These are phyloP conservation scores for Peromyscus leucopus DNA, from an alignment of 2,113 vertebrate genomes.

Conservation along the genomic window DNA sequence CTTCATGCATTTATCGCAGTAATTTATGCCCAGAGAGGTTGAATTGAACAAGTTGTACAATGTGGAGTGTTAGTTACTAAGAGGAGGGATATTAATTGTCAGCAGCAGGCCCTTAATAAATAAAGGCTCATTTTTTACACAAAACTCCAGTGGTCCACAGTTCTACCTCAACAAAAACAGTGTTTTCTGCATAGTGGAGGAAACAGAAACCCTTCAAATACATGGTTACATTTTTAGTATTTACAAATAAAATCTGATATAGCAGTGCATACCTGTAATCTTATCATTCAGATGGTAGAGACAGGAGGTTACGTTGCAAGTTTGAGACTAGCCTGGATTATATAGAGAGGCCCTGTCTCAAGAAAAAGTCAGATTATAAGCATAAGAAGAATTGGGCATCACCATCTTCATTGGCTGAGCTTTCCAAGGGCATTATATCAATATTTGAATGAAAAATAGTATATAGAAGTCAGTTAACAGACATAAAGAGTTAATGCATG, in stretches of 20 bases:
- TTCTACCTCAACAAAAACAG: not conserved
- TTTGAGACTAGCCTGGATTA: not conserved
- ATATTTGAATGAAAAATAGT: not conserved
- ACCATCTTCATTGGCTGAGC: not conserved
- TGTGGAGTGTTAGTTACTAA: not conserved
- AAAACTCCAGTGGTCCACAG: not conserved
- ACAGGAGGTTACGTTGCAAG: too few relatives aligned
- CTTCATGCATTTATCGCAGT: not conserved
- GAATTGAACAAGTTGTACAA: conserved; percentile 5
- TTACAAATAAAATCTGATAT: not conserved
- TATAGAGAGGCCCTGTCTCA: not conserved
- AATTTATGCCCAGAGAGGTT: conserved; percentile 30
- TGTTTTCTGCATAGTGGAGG: not conserved
- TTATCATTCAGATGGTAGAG: too few relatives aligned
- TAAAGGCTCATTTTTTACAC: conserved; percentile 8
- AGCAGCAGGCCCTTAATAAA: not conserved
- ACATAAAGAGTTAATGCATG: not conserved
- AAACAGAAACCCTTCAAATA: conserved; percentile 16
- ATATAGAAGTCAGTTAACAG: not conserved
- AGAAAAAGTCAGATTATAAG: not conserved
- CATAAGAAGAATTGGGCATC: not conserved
- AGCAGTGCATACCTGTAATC: not conserved
- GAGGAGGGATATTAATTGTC: conserved; percentile 7
- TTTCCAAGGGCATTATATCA: not conserved
- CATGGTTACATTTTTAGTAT: not conserved